Conservation (phyloP, 2,113 vertebrate genomes). For the Chlorocebus sabaeus region DNA sequence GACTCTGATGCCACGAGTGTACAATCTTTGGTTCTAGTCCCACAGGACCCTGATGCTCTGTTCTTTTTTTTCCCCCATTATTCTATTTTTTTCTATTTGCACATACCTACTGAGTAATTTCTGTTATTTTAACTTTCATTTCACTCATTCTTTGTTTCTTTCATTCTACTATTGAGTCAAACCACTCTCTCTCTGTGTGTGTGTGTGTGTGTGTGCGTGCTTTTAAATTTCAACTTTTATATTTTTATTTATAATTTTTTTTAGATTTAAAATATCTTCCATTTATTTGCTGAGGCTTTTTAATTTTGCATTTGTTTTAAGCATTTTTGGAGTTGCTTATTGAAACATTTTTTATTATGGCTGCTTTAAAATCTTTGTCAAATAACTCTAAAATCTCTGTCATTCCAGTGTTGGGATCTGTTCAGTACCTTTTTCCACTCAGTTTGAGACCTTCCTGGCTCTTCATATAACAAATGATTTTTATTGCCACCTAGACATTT, state of each 20-base stretch:
- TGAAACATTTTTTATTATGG: background rate
- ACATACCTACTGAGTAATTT: background rate
- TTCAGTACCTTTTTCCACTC: background rate
- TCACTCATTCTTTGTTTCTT: background rate
- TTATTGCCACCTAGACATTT: background rate
- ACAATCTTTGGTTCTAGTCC: background rate
- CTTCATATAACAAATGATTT: background rate
- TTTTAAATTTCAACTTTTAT: background rate
- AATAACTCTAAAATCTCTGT: background rate
- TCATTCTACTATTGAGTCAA: background rate
- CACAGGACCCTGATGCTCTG: too few species aligned
- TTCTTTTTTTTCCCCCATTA: background rate
- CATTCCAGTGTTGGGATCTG: background rate
- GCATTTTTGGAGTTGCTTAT: background rate
- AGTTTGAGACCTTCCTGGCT: background rate
- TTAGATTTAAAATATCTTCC: background rate
- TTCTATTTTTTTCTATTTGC: background rate
- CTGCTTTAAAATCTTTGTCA: background rate
- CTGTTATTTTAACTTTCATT: background rate
- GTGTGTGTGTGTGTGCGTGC: background rate
- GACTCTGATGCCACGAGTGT: background rate
- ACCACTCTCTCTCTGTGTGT: background rate
- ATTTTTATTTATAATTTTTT: background rate
- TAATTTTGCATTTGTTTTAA: background rate
- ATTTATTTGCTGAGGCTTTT: background rate